These are phyloP conservation scores for Melanostoma scalare DNA, from an alignment of 2,888 invertebrate genomes.

Conservation along the genomic window DNA sequence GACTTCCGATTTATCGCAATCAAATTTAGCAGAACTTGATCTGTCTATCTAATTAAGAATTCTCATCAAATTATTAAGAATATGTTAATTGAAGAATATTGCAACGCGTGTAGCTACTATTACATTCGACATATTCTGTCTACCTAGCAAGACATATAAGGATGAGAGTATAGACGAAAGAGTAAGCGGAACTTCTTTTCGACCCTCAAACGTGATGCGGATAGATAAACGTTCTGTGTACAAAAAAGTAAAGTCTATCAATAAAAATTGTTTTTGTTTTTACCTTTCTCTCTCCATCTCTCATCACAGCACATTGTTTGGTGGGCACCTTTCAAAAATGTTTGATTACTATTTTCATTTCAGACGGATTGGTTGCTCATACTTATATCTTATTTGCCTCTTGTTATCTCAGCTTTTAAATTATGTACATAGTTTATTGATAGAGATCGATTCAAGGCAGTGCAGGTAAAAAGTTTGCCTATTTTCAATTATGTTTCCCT, in stretches of 20 bases:
- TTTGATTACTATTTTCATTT: conserved; percentile 51
- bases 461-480: not conserved
- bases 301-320: conserved; percentile 1
- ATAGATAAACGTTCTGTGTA: conserved; percentile 38
- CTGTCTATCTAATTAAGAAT: conserved; percentile 42
- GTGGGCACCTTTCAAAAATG: conserved; percentile 52
- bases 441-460: conserved; percentile 36
- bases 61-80: conserved; percentile 22
- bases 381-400: conserved; percentile 6
- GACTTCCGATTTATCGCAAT: not conserved
- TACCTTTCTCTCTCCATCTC: not conserved
- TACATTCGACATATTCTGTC: conserved; percentile 23
- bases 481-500: not conserved
- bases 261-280: conserved; percentile 12
- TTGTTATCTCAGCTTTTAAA: conserved; percentile 35
- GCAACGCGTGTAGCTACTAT: not conserved
- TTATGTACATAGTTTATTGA: conserved; percentile 44
- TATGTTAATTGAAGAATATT: conserved; percentile 3
- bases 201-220: conserved; percentile 64
- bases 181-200: conserved; percentile 59
- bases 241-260: conserved; percentile 15
- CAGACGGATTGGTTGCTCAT: conserved; percentile 23
- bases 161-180: conserved; percentile 33
- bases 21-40: conserved; percentile 7
- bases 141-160: conserved; percentile 32